phyloP scores from a whole-genome alignment of 2,113 vertebrate genomes.

The Salvelinus namaycush region DNA sequence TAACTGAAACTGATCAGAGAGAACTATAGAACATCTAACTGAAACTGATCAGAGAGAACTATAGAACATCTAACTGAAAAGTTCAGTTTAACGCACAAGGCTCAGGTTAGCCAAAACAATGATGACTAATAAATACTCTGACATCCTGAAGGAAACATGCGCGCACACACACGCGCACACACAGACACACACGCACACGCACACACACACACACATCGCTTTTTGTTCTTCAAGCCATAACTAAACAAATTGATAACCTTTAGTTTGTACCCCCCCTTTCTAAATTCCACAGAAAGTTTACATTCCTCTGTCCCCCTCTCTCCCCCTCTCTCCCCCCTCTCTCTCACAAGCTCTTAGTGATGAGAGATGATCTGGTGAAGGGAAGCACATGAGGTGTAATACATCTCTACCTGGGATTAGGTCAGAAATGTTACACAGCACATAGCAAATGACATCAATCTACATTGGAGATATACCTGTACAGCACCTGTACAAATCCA shows the following conservation, averaged over 20 bases:
- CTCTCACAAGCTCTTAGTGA: too few relatives aligned
- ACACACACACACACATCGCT: slow-evolving; percentile 21
- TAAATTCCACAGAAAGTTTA: slow-evolving; percentile 61
- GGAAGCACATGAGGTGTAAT: too few relatives aligned
- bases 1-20: too few relatives aligned
- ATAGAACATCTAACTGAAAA: too few relatives aligned
- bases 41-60: too few relatives aligned
- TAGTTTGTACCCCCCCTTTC: slow-evolving; percentile 53
- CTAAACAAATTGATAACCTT: slow-evolving; percentile 68
- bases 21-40: too few relatives aligned
- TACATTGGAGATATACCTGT: too few relatives aligned
- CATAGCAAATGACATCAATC: too few relatives aligned
- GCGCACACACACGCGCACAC: slow-evolving; percentile 13
- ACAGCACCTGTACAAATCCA: too few relatives aligned
- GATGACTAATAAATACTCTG: background rate
- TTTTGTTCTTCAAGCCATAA: slow-evolving; percentile 48
- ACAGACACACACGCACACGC: slow-evolving; percentile 26
- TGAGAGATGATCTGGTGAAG: too few relatives aligned
- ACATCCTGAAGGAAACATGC: background rate
- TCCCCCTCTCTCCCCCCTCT: background rate
- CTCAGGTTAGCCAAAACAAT: background rate
- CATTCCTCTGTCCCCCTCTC: slow-evolving; percentile 3
- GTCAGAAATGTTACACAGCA: too few relatives aligned
- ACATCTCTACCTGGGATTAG: too few relatives aligned
- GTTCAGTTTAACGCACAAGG: background rate